Evolutionary conservation across 2,797 vertebrate species (phyloP), one percentile per base, ranked within the genome.

Genomic region (Enteromius radiatus): DNA sequence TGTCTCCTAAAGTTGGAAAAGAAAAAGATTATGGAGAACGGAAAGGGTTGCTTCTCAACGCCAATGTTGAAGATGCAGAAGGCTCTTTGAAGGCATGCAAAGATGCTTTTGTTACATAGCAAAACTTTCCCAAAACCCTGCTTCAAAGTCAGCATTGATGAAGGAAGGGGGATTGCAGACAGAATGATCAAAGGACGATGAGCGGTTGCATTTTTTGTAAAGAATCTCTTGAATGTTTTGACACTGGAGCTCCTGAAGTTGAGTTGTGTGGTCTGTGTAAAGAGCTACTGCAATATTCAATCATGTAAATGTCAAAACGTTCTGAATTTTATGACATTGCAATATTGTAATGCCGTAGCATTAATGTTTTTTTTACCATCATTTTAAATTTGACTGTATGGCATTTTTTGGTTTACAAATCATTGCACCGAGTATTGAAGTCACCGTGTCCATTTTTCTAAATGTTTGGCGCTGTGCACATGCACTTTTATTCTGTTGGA

Each of bases 1-100:
- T 0, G 78, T 98, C 89, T 97, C 96, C 59, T 98, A 94, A 93
- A 7, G 49, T 79, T 3, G 36, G 0, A 54, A 12, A 41, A 56
- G 36, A 65, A 38, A 49, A 38, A 21, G 28, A 38, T 54, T 5
- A n/a, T 3, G 1, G 33, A 54, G 31, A 59, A 76, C 3, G 12
- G 31, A 5, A 8, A 12, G 36, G n/a, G 73, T 11, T 14, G 3
- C 47, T 45, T 47, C 38, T 80, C 54, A 63, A 47, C 0, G 14
- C 4, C n/a, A 12, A 52, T 3, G 61, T 31, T 36, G 33, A 54
- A 31, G 61, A 47, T 26, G 47, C 4, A 68, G 33, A 61, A 23
- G 59, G 38, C 11, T n/a, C 5, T 15, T 54, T 23, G 31, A 80
- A 76, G 41, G 49, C 45, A 47, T 10, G 21, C 6, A 75, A 69